Evolutionary conservation across 2,888 invertebrate species (phyloP).

Genomic region (Cataglyphis livida): DNA sequence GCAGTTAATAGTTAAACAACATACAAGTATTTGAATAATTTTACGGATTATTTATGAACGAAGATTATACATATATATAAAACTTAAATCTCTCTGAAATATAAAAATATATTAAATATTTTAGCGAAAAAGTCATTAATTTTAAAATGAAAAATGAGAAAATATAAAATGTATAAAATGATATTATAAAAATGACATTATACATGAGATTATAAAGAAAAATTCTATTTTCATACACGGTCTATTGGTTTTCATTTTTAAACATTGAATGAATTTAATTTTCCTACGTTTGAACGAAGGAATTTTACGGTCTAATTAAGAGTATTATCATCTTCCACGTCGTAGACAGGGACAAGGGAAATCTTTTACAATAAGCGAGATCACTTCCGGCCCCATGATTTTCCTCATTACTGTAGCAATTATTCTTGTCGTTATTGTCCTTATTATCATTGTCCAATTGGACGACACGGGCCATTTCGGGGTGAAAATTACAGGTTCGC

Average conservation of each 20-base stretch:
- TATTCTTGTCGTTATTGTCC: conserved; percentile 68
- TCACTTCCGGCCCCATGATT: conserved; percentile 54
- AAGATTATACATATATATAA: not conserved
- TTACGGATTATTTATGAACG: not conserved
- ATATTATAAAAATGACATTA: not conserved
- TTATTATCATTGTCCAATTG: conserved; percentile 71
- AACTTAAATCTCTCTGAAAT: not conserved
- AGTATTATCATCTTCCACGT: conserved; percentile 43
- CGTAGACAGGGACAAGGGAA: conserved; percentile 25
- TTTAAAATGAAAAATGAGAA: not conserved
- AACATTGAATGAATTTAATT: conserved; percentile 22
- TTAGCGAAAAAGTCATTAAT: not conserved
- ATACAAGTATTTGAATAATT: not conserved
- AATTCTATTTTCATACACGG: not conserved
- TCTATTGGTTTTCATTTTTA: conserved; percentile 10
- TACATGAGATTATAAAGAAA: conserved; percentile 7
- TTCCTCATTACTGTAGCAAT: conserved; percentile 63
- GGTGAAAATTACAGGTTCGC: conserved; percentile 74
- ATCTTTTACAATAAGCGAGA: conserved; percentile 48
- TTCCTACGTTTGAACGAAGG: conserved; percentile 11
- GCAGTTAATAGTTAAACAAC: conserved; percentile 10
- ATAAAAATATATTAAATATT: not conserved
- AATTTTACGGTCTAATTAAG: conserved; percentile 41
- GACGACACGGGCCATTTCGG: conserved; percentile 73
- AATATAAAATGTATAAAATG: not conserved